Evolutionary conservation across 2,888 invertebrate species (phyloP).

Genomic region (Xestia ashworthii): DNA sequence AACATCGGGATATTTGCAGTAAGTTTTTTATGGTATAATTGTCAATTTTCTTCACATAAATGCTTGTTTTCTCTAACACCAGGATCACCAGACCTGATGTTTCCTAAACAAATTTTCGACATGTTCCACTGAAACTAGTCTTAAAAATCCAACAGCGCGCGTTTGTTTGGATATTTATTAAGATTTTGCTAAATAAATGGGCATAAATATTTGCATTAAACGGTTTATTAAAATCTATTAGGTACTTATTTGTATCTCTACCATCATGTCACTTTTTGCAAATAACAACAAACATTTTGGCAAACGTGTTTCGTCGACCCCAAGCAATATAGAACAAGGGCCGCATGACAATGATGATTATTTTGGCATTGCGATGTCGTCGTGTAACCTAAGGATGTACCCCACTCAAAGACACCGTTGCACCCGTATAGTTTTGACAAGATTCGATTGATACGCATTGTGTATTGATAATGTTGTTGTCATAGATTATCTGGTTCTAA

Average conservation of each 20-base stretch:
- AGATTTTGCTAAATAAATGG: not conserved
- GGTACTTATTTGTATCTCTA: not conserved
- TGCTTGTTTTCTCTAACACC: not conserved
- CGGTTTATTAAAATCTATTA: not conserved
- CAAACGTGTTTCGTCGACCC: not conserved
- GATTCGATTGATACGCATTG: constrained; percentile 74
- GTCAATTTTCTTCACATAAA: not conserved
- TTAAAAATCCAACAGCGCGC: not conserved
- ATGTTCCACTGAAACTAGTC: not conserved
- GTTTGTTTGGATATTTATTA: not conserved
- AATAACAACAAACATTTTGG: not conserved
- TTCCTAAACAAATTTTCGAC: not conserved
- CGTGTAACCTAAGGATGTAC: constrained; percentile 48
- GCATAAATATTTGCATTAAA: not conserved
- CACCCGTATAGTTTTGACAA: constrained; percentile 79
- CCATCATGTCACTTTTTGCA: not conserved
- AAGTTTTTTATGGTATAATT: not conserved
- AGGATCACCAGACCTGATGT: not conserved
- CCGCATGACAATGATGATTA: not conserved
- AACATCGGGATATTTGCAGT: not conserved
- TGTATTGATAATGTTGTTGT: constrained; percentile 69
- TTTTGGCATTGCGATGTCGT: not conserved
- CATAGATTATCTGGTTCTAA: constrained; percentile 55
- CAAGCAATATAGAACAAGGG: not conserved
- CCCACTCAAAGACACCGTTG: constrained; percentile 45